phyloP scores from a whole-genome alignment of 2,113 vertebrate genomes.

The Campylomormyrus numenius region DNA sequence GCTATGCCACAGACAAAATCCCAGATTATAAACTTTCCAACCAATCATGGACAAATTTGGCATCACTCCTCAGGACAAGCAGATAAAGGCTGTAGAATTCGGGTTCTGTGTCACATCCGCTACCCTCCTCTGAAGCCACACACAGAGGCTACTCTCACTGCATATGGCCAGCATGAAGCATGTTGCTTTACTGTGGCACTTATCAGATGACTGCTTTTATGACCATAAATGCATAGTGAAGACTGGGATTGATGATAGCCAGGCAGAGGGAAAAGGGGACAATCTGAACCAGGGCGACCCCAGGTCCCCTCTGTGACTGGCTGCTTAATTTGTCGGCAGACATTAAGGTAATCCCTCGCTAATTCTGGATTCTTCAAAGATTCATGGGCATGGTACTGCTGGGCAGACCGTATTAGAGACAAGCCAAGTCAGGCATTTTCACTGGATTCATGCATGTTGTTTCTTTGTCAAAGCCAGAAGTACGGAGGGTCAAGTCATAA shows the following conservation, averaged over 20 bases:
- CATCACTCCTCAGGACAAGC: background rate
- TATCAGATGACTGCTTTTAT: background rate
- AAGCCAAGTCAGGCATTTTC: background rate
- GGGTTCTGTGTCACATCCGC: background rate
- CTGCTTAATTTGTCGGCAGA: constrained; percentile 20
- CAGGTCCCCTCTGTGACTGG: background rate
- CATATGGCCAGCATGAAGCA: background rate
- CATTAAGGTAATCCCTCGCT: constrained; percentile 24
- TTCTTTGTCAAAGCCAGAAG: background rate
- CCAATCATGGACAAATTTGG: background rate
- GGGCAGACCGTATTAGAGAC: background rate
- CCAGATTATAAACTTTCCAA: background rate
- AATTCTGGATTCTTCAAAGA: constrained; percentile 28
- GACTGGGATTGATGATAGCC: background rate
- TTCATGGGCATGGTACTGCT: background rate
- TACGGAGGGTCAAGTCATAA: background rate
- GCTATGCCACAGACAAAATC: background rate
- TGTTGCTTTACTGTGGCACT: background rate
- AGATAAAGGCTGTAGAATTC: background rate
- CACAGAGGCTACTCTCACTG: background rate
- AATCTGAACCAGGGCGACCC: background rate
- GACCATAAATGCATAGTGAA: background rate
- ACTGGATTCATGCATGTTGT: background rate
- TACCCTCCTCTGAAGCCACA: background rate
- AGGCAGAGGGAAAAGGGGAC: background rate